phyloP scores from a whole-genome alignment of 2,797 vertebrate genomes.

The Emydoidea blandingii region DNA sequence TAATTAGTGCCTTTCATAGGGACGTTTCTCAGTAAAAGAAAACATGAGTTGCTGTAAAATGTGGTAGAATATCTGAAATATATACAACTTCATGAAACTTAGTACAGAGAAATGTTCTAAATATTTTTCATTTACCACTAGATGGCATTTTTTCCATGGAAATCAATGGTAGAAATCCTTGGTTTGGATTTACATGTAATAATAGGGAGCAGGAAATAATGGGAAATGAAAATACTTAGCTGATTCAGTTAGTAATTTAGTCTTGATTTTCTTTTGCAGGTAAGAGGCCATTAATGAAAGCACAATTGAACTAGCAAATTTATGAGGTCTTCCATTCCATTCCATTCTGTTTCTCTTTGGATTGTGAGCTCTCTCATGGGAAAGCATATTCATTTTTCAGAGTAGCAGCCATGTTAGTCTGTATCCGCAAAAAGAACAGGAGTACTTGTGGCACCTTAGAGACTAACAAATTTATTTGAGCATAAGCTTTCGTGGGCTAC shows the following conservation, averaged over 20 bases:
- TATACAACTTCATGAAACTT: rapidly evolving
- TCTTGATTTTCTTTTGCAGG: constrained; percentile 43
- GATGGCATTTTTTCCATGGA: constrained; percentile 73
- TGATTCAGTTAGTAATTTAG: constrained; percentile 29
- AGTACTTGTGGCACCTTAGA: no score
- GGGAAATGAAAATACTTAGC: constrained; percentile 45
- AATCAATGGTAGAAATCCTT: constrained; percentile 9
- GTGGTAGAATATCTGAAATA: neutral
- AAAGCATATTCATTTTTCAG: neutral
- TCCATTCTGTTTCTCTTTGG: neutral
- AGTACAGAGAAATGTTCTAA: neutral
- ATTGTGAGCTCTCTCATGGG: neutral
- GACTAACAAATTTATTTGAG: no score
- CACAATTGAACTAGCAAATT: neutral
- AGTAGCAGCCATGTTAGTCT: no score
- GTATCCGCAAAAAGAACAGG: no score
- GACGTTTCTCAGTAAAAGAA: neutral
- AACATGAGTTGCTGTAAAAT: neutral
- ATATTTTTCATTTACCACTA: constrained; percentile 63
- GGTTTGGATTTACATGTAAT: constrained; percentile 1
- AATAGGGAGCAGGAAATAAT: constrained; percentile 12
- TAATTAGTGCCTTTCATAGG: neutral
- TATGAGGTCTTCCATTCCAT: neutral
- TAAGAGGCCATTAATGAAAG: constrained; percentile 11
- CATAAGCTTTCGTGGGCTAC: no score